A percentile compares a stretch with the other conserved stretches of the same genome.
phyloP scores from a whole-genome alignment of 2,113 vertebrate genomes.

The Potamarius usumacintae region DNA sequence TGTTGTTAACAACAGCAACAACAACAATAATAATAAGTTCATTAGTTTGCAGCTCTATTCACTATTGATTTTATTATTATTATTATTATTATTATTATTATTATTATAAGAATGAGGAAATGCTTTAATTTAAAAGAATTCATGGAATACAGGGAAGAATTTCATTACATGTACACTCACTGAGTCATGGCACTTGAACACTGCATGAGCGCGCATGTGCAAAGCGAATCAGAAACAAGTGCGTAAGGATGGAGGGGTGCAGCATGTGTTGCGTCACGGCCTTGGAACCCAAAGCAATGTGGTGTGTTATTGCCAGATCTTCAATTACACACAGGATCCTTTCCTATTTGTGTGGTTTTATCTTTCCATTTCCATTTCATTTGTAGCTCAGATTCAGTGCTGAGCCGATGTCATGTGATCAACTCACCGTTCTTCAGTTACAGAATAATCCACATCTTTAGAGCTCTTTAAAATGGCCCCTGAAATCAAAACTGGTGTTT shows the following conservation, averaged over 20 bases:
- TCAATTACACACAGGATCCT: not conserved
- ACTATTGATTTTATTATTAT: too few species aligned
- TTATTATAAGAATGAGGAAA: too few species aligned
- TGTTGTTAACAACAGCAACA: too few species aligned
- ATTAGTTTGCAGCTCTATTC: too few species aligned
- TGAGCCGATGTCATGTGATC: conserved; percentile 17
- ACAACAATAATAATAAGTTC: too few species aligned
- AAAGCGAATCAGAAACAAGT: not conserved
- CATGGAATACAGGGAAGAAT: not conserved
- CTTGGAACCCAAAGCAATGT: not conserved
- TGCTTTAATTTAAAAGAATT: not conserved
- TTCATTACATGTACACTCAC: not conserved
- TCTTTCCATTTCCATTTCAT: conserved; percentile 12
- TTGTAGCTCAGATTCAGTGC: not conserved
- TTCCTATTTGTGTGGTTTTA: conserved; percentile 1
- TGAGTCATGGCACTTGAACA: not conserved
- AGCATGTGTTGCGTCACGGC: not conserved
- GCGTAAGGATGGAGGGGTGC: not conserved
- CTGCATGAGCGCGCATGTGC: not conserved
- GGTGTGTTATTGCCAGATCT: not conserved
- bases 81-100: too few species aligned
- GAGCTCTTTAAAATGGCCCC: not conserved
- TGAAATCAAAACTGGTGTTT: not conserved
- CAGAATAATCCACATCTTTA: not conserved
- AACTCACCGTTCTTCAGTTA: conserved; percentile 6